Percentiles rank a stretch among this genome's conserved stretches.
Evolutionary conservation across 2,113 vertebrate genomes (phyloP).

Genomic region (Protobothrops mucrosquamatus): DNA sequence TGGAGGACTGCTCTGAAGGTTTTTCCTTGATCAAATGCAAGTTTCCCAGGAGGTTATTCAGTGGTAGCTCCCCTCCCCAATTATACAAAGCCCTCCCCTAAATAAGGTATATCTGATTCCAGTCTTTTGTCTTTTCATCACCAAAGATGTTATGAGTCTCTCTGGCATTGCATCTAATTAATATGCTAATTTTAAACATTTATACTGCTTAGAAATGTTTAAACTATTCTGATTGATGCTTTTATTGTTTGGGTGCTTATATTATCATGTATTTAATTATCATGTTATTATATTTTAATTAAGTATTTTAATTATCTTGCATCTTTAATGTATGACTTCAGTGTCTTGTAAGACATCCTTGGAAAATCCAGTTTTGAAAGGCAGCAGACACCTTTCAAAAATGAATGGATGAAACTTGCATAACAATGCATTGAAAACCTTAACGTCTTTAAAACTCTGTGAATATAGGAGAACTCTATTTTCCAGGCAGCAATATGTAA

Average conservation of each 20-base stretch:
- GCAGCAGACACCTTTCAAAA: not conserved
- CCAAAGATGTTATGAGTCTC: not conserved
- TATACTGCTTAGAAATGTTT: not conserved
- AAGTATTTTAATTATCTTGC: not conserved
- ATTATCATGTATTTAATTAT: not conserved
- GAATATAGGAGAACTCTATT: not conserved
- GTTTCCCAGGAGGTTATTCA: not conserved
- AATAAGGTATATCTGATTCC: not conserved
- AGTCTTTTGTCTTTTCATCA: not conserved
- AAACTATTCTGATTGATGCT: not conserved
- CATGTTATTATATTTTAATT: not conserved
- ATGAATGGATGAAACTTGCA: not conserved
- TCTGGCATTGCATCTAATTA: not conserved
- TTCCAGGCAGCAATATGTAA: not conserved
- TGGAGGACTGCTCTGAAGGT: not conserved
- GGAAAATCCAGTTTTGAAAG: not conserved
- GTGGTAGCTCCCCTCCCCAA: not conserved
- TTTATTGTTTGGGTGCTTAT: not conserved
- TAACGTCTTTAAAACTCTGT: not conserved
- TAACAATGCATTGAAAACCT: not conserved
- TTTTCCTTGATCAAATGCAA: not conserved
- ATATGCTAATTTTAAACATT: not conserved
- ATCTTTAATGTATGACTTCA: not conserved
- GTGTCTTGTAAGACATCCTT: not conserved
- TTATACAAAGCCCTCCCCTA: not conserved